Conservation (phyloP, 1,140 invertebrate species). For the Rhopalosiphum maidis region DNA sequence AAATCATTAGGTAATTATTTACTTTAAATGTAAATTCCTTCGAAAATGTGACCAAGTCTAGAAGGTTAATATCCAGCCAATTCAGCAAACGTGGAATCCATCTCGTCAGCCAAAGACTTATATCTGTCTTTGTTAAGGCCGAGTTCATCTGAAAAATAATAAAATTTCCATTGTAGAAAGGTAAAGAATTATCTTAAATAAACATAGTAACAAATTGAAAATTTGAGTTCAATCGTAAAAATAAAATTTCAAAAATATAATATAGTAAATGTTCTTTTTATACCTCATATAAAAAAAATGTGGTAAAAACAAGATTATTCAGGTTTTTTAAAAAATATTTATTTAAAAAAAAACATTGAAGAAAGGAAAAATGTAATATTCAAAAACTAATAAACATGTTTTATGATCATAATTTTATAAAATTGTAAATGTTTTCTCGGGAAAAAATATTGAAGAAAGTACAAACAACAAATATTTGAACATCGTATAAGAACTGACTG, state of each 20-base stretch:
- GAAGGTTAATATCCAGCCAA: slow-evolving; percentile 78
- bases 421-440: background rate
- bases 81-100: slow-evolving; percentile 95
- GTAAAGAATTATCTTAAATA: slow-evolving; percentile 14
- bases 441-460: background rate
- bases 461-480: background rate
- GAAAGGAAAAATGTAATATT: background rate
- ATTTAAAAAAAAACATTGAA: slow-evolving; percentile 1
- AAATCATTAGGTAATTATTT: slow-evolving; percentile 45
- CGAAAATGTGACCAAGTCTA: background rate
- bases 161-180: background rate
- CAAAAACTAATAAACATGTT: background rate
- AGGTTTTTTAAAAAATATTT: background rate
- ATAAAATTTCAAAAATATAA: background rate
- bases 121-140: slow-evolving; percentile 95
- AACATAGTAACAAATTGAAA: background rate
- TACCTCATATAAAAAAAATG: background rate
- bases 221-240: background rate
- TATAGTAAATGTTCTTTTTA: background rate
- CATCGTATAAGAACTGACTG: background rate
- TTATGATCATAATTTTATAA: background rate
- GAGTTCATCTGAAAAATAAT: slow-evolving; percentile 80
- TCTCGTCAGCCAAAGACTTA: slow-evolving; percentile 95
- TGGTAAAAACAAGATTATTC: background rate
- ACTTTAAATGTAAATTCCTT: slow-evolving; percentile 36